phyloP scores from a whole-genome alignment of 2,113 vertebrate genomes.

The Sander lucioperca region DNA sequence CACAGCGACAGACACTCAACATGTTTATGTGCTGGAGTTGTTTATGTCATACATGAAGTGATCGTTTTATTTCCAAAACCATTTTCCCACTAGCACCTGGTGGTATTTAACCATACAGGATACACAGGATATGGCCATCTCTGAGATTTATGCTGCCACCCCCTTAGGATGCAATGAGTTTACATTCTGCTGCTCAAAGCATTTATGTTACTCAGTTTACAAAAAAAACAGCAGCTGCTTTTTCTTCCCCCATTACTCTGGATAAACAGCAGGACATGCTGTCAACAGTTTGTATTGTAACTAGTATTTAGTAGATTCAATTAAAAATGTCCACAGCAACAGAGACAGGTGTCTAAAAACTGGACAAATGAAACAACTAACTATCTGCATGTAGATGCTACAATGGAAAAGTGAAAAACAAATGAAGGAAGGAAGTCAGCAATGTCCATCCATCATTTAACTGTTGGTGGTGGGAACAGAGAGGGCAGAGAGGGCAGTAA shows the following conservation, averaged over 20 bases:
- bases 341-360: background rate
- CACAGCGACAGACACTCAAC: background rate
- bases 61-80: background rate
- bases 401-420: background rate
- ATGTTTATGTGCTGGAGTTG: background rate
- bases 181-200: background rate
- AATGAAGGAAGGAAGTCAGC: too few species aligned
- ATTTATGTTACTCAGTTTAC: background rate
- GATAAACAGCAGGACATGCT: background rate
- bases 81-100: background rate
- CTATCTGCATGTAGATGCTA: background rate
- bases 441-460: too few species aligned
- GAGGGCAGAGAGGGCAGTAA: too few species aligned
- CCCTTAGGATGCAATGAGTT: background rate
- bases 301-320: background rate
- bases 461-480: too few species aligned
- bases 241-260: too few species aligned
- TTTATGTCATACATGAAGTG: slow-evolving; percentile 3
- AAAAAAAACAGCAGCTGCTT: background rate
- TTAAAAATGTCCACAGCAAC: too few species aligned
- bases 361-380: background rate
- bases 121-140: background rate
- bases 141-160: background rate
- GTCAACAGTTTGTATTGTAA: background rate
- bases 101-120: background rate